Evolutionary conservation across 1,140 invertebrate genomes (phyloP).

Genomic region (Vanessa atalanta): DNA sequence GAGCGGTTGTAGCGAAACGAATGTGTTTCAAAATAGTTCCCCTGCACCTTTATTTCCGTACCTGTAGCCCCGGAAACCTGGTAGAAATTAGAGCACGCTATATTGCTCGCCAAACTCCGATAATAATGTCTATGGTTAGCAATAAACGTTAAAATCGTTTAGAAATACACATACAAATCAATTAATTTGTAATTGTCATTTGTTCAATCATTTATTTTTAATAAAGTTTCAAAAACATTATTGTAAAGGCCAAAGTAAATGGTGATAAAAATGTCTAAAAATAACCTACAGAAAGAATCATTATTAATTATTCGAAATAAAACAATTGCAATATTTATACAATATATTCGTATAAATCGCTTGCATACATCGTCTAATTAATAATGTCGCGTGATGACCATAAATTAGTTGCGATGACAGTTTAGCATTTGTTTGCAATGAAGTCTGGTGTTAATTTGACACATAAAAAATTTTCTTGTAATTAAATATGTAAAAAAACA

Average conservation of each 20-base stretch:
- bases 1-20: constrained; percentile 52
- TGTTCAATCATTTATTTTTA: no score
- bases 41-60: constrained; percentile 34
- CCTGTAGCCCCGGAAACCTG: constrained; percentile 28
- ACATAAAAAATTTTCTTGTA: no score
- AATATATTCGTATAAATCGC: neutral
- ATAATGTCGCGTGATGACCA: neutral
- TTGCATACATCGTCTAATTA: constrained; percentile 8
- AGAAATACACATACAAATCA: neutral
- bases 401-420: constrained; percentile 9
- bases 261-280: no score
- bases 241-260: no score
- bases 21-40: constrained; percentile 61
- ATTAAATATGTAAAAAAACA: no score
- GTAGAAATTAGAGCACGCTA: constrained; percentile 29
- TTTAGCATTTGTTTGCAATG: neutral
- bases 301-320: no score
- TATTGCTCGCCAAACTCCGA: constrained; percentile 3
- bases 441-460: neutral
- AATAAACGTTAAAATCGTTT: neutral
- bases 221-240: no score
- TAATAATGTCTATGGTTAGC: neutral
- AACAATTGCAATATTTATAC: neutral
- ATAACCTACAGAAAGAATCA: no score
- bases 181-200: neutral